Percentiles rank a stretch among this genome's conserved stretches.
These are phyloP conservation scores for Maconellicoccus hirsutus DNA, from an alignment of 1,140 invertebrate genomes.

Conservation along the genomic window DNA sequence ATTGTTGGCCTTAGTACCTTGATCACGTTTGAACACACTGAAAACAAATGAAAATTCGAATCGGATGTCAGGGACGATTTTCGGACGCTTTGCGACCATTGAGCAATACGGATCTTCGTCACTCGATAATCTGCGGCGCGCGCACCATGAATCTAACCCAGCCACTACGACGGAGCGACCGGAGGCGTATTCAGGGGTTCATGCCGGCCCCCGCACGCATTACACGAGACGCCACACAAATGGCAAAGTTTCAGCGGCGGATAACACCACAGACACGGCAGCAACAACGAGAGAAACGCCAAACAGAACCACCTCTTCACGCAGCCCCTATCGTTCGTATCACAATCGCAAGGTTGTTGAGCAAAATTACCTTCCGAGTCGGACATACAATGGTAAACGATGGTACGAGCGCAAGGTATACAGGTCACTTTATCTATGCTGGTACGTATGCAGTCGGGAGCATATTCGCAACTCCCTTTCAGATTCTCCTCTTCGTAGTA, in stretches of 20 bases:
- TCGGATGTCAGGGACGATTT: background rate
- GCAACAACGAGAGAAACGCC: conserved; percentile 68
- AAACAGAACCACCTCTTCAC: conserved; percentile 65
- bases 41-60: background rate
- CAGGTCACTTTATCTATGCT: conserved; percentile 74
- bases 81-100: background rate
- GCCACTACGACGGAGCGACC: background rate
- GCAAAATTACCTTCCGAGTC: conserved; percentile 71
- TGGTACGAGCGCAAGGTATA: conserved; percentile 70
- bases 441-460: conserved; percentile 67
- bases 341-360: conserved; percentile 67
- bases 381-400: conserved; percentile 86
- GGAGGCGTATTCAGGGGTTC: conserved; percentile 39
- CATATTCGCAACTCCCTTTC: conserved; percentile 73
- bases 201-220: conserved; percentile 71
- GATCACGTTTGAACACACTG: background rate
- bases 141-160: background rate
- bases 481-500: conserved; percentile 11
- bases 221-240: conserved; percentile 61
- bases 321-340: conserved; percentile 41
- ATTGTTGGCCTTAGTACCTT: background rate
- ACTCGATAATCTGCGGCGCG: background rate
- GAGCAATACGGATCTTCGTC: too few species aligned
- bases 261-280: conserved; percentile 90
- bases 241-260: conserved; percentile 73